Evolutionary conservation across 23 tunicate genomes (phyloP).

Genomic region (Oikopleura vanhoeffeni): DNA sequence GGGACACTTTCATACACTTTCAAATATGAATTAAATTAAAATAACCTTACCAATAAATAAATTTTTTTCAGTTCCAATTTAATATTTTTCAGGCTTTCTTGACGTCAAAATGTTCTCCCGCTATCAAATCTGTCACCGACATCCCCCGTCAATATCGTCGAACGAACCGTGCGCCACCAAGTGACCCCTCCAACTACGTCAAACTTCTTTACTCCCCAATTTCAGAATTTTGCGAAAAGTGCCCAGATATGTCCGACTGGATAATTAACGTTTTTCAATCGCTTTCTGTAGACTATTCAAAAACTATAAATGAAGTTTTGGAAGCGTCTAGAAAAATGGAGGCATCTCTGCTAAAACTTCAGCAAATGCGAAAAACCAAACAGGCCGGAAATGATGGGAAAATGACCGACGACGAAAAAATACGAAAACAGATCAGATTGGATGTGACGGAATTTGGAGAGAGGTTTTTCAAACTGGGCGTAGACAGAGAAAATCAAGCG

Average conservation of each 20-base stretch:
- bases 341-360: neutral
- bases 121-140: neutral
- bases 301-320: neutral
- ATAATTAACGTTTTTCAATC: neutral
- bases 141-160: neutral
- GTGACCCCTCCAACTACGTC: neutral
- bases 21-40: too few relatives aligned
- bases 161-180: neutral
- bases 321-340: neutral
- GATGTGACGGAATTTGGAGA: neutral
- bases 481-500: too few relatives aligned
- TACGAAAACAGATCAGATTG: neutral
- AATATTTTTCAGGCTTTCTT: too few relatives aligned
- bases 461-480: neutral
- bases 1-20: too few relatives aligned
- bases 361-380: neutral
- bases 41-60: too few relatives aligned
- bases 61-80: too few relatives aligned
- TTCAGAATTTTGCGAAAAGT: neutral
- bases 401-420: neutral
- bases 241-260: neutral
- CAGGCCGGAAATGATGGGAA: neutral
- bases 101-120: too few relatives aligned
- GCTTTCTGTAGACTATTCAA: neutral
- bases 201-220: neutral